These are phyloP conservation scores for Nowickia ferox DNA, from an alignment of 2,888 invertebrate genomes.

Conservation along the genomic window DNA sequence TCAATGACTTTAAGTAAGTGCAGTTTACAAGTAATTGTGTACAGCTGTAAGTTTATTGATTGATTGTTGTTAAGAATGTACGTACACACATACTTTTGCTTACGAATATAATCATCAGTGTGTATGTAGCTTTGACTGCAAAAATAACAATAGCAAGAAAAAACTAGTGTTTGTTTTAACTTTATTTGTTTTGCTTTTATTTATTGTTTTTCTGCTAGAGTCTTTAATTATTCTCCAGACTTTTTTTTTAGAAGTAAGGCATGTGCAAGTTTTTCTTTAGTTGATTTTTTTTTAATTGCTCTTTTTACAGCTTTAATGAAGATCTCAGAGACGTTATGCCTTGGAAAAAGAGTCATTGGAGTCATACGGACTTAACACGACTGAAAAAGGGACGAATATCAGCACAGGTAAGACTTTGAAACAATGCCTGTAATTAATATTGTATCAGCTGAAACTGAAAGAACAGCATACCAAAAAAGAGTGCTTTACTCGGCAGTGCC, in stretches of 20 bases:
- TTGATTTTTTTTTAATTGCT: background rate
- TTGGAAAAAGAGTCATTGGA: conserved; percentile 90
- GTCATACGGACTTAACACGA: conserved; percentile 90
- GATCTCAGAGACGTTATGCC: conserved; percentile 88
- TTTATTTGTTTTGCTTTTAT: conserved; percentile 21
- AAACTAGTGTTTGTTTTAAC: background rate
- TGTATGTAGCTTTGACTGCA: background rate
- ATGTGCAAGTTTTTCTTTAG: background rate
- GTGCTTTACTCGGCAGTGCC: too few relatives aligned
- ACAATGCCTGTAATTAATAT: too few relatives aligned
- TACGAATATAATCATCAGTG: background rate
- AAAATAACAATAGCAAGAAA: background rate
- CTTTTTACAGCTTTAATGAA: conserved; percentile 85
- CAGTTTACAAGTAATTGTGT: conserved; percentile 22
- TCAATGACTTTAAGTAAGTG: conserved; percentile 90
- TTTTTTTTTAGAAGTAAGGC: background rate
- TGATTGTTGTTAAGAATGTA: conserved; percentile 57
- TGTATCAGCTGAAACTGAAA: too few relatives aligned
- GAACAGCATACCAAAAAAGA: too few relatives aligned
- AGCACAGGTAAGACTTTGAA: conserved; percentile 87
- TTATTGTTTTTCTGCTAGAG: background rate
- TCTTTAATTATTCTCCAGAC: conserved; percentile 8
- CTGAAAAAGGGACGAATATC: conserved; percentile 89
- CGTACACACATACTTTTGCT: background rate
- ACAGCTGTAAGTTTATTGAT: conserved; percentile 55